These are phyloP conservation scores for Malurus alboscapulatus DNA, from an alignment of 2,113 vertebrate genomes.

Conservation along the genomic window DNA sequence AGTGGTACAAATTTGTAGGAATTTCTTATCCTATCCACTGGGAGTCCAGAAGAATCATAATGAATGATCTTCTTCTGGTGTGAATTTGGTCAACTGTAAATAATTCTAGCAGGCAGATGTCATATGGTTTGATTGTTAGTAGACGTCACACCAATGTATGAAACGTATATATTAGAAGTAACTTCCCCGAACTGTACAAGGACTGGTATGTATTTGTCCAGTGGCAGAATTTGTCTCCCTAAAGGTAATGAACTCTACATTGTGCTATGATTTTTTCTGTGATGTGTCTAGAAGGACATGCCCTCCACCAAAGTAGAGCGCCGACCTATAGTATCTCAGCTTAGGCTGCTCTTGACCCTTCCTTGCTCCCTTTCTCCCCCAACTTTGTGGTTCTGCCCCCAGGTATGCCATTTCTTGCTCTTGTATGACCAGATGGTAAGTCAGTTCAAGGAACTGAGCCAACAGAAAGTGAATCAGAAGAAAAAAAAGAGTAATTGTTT, in stretches of 20 bases:
- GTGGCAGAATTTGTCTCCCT: background rate
- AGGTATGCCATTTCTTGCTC: background rate
- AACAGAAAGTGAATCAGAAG: background rate
- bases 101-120: background rate
- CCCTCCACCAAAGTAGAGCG: background rate
- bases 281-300: background rate
- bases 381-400: background rate
- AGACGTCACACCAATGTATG: background rate
- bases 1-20: background rate
- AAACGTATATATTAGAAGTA: background rate
- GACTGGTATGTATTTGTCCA: background rate
- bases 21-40: background rate
- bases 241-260: background rate
- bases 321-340: background rate
- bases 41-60: background rate
- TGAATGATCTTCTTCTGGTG: background rate
- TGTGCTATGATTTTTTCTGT: background rate
- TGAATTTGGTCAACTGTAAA: background rate
- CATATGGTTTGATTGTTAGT: background rate
- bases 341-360: background rate
- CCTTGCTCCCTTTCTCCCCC: background rate
- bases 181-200: background rate
- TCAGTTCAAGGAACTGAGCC: background rate
- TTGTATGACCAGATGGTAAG: conserved; percentile 2
- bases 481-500: conserved; percentile 11